phyloP scores from a whole-genome alignment of 2,113 vertebrate species.

The Ranitomeya imitator region DNA sequence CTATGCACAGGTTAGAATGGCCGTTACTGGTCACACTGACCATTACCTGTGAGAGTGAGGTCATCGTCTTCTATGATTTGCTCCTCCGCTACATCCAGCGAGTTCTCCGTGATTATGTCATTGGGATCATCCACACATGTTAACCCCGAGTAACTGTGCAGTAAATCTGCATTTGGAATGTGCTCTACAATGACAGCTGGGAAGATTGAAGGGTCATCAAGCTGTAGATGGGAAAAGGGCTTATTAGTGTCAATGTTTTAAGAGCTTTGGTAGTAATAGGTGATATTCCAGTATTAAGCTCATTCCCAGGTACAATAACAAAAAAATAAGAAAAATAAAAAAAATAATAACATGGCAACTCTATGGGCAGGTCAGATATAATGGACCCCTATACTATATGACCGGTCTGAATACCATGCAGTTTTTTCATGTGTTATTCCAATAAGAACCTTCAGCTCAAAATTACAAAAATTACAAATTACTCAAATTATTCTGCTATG shows the following conservation, averaged over 20 bases:
- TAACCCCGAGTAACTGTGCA: slow-evolving; percentile 83
- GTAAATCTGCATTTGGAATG: slow-evolving; percentile 84
- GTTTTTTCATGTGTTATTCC: no score
- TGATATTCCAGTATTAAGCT: background rate
- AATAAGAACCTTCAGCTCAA: no score
- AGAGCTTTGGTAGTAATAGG: background rate
- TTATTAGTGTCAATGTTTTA: background rate
- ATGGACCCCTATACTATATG: background rate
- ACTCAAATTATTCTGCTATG: no score
- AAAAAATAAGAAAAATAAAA: background rate
- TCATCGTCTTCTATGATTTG: slow-evolving; percentile 81
- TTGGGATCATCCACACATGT: slow-evolving; percentile 79
- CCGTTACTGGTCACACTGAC: background rate
- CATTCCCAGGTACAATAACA: background rate
- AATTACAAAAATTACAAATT: no score
- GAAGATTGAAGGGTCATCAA: slow-evolving; percentile 82
- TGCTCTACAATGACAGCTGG: slow-evolving; percentile 93
- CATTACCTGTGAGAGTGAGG: slow-evolving; percentile 82
- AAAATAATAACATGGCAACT: background rate
- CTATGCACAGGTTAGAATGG: no score
- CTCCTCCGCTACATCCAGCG: slow-evolving; percentile 78
- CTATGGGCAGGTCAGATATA: background rate
- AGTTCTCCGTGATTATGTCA: slow-evolving; percentile 79
- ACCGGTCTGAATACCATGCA: no score
- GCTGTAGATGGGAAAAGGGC: slow-evolving; percentile 65